Evolutionary conservation across 2,888 invertebrate species (phyloP), one percentile per base, ranked within the genome.

Genomic region (Eupithecia pulchellata): DNA sequence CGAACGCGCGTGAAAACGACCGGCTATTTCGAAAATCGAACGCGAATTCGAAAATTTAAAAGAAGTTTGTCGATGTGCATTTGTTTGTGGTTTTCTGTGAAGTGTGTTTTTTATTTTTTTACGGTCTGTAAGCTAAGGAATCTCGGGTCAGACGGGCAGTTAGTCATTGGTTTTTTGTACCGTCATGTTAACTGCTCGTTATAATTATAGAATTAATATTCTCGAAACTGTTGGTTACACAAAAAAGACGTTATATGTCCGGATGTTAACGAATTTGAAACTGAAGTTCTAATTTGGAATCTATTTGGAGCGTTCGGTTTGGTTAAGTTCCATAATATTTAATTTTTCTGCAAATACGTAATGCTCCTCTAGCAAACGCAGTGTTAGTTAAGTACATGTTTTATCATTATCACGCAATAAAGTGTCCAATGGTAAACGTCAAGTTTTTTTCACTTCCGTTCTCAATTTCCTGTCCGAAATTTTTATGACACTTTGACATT

Each of bases 1-100:
- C 88, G 84, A 88, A 82, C 85, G 84, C 84, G 87, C 84, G 82
- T 71, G 78, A 77, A 77, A 78, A 68, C 80, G 79, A 75, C 80
- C 82, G 78, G 81, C 75, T 36, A 79, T 82, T 84, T 85, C 80
- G 75, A 84, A 88, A 69, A 82, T 86, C 88, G 84, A 83, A 82
- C 86, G 86, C 87, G 85, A 80, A 84, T 86, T 81, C 83, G 81
- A 85, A 47, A 47, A 81, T 85, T 86, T 82, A 86, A 81, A 78
- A 77, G 90, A 92, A 91, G 87, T 91, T 91, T 89, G 82, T 91
- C 88, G 89, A 88, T 89, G 89, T 85, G 83, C 77, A 73, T 71
- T 69, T 82, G 76, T 84, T 82, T 75, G 78, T 83, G 83, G 83
- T 71, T 79, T 81, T 81, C 75, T 85, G 87, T 84, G 85, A 80